Evolutionary conservation across 2,797 vertebrate genomes (phyloP), one percentile per base, ranked within the genome.

Genomic region (Myiothlypis chrysogaster): DNA sequence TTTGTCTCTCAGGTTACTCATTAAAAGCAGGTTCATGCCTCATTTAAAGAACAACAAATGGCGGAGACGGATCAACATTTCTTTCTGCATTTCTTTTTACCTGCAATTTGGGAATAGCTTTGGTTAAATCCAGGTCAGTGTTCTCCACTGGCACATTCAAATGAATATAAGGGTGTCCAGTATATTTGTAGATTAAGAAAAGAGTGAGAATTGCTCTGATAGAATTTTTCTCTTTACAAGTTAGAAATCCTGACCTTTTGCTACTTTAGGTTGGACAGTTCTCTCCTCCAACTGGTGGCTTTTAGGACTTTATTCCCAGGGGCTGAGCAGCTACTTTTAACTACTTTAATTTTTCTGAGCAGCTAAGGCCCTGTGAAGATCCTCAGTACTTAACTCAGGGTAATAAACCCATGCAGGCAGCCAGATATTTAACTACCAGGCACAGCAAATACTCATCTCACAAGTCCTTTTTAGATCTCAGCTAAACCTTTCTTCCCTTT

Each of bases 1-100:
- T 96, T 95, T 96, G 91, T 91, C 65, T 83, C 57, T 87, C 53
- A 44, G 57, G 83, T 79, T 85, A 85, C 57, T 95, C 73, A 91
- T 92, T 92, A 92, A 57, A 59, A 92, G 61, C 72, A 93, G 61
- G 32, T 65, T 96, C 52, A 82, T 71, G 85, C 86, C 63, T 87
- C 83, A 70, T 84, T 93, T 90, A 83, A 91, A 91, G 77, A 90
- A 71, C 64, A 93, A 77, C 78, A 93, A 85, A 71, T 2, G 22
- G 14, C 65, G 35, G 64, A 80, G 47, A 64, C 49, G 83, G 69
- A 72, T 76, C 76, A 88, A 41, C 83, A 53, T 91, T 92, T 94
- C 75, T 59, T 65, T 78, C 71, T 85, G 35, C 27, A 21, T 94
- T 87, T 89, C 2, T 1, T 78, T 91, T 93, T 65, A 75, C 30